These are phyloP conservation scores for Harlomillsia oculata DNA, from an alignment of 1,140 invertebrate species.

Conservation along the genomic window DNA sequence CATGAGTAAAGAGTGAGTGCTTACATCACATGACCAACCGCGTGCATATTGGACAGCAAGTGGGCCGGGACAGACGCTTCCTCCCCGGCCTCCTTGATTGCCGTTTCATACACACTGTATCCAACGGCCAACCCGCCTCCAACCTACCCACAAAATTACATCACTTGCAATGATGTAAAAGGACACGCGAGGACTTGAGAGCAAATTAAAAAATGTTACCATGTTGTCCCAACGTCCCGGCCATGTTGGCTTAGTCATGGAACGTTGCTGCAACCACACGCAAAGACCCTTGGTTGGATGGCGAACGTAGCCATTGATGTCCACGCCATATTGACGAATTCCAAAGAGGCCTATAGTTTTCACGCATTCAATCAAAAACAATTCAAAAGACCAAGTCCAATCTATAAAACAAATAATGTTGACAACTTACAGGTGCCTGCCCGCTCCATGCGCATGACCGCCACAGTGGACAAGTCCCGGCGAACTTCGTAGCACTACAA, in stretches of 20 bases:
- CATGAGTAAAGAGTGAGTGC: slow-evolving; percentile 30
- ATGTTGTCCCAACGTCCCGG: slow-evolving; percentile 91
- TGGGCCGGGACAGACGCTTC: slow-evolving; percentile 74
- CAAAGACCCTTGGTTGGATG: slow-evolving; percentile 72
- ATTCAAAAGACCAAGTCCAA: neutral
- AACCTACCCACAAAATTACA: slow-evolving; percentile 40
- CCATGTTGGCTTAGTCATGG: slow-evolving; percentile 85
- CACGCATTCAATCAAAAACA: neutral
- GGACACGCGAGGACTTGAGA: too few relatives aligned
- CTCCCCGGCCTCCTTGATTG: slow-evolving; percentile 83
- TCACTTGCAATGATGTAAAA: too few relatives aligned
- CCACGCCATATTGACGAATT: slow-evolving; percentile 83
- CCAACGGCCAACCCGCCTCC: slow-evolving; percentile 83
- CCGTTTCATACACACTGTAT: slow-evolving; percentile 73
- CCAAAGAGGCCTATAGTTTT: slow-evolving; percentile 63
- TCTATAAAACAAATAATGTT: neutral
- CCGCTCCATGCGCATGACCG: slow-evolving; percentile 79
- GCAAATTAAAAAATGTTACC: slow-evolving; percentile 42
- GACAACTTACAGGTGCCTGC: slow-evolving; percentile 65
- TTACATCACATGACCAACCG: slow-evolving; percentile 70
- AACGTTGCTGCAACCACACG: slow-evolving; percentile 85
- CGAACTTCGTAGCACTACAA: slow-evolving; percentile 71
- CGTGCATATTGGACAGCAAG: slow-evolving; percentile 61
- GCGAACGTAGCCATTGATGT: slow-evolving; percentile 84
- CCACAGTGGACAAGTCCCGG: slow-evolving; percentile 53